phyloP scores from a whole-genome alignment of 2,797 vertebrate species.

The Epinephelus awoara region DNA sequence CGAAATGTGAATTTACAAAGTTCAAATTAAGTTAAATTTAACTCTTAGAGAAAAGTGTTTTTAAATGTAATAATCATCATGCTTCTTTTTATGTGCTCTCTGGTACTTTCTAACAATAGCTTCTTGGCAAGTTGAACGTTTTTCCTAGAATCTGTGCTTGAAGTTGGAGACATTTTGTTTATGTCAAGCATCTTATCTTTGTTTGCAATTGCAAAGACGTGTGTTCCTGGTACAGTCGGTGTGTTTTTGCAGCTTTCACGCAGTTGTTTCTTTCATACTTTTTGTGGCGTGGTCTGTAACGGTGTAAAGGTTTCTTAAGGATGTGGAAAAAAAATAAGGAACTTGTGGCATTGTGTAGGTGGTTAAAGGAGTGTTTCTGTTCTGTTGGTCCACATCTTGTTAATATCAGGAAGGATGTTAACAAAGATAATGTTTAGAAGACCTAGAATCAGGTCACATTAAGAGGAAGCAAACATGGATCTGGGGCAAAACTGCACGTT shows the following conservation, averaged over 20 bases:
- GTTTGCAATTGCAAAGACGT: constrained; percentile 21
- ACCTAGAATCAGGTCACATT: background rate
- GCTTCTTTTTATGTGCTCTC: constrained; percentile 5
- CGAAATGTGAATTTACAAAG: constrained; percentile 52
- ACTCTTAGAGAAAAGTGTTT: background rate
- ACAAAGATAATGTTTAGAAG: background rate
- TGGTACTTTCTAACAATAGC: constrained; percentile 2
- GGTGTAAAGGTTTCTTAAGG: background rate
- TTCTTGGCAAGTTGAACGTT: constrained; percentile 25
- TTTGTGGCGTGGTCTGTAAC: background rate
- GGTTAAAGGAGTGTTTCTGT: background rate
- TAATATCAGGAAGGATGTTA: constrained; percentile 1
- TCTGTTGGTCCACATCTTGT: background rate
- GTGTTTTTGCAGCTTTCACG: background rate
- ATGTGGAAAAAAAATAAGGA: constrained; percentile 12
- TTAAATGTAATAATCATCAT: background rate
- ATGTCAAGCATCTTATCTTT: constrained; percentile 26
- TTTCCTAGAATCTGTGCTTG: background rate
- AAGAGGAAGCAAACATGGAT: background rate
- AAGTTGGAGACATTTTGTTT: constrained; percentile 13
- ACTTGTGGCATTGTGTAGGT: background rate
- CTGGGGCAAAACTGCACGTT: background rate
- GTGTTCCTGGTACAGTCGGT: background rate
- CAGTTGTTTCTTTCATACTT: background rate
- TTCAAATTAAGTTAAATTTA: constrained; percentile 2